Conservation (phyloP, 2,113 vertebrate species). For the Cheilinus undulatus region DNA sequence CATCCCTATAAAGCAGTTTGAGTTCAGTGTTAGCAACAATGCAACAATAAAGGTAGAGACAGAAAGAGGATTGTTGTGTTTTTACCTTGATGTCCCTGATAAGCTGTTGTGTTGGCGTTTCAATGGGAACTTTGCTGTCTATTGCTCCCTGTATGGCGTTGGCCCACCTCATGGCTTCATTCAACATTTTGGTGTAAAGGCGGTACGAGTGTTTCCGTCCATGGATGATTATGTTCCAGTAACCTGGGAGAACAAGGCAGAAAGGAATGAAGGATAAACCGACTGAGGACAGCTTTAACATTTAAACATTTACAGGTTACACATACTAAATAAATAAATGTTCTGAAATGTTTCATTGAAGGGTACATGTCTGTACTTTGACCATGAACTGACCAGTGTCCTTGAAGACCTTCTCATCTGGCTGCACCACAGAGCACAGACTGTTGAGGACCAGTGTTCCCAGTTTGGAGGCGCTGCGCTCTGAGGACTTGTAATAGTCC, state of each 20-base stretch:
- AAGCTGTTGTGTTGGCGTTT: conserved; percentile 94
- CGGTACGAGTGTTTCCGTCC: conserved; percentile 93
- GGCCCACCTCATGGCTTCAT: conserved; percentile 93
- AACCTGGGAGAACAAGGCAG: conserved; percentile 78
- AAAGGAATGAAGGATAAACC: no score
- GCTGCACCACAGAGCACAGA: conserved; percentile 91
- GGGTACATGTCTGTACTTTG: no score
- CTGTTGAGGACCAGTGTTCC: conserved; percentile 94
- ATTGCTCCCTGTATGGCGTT: conserved; percentile 92
- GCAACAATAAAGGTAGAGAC: not conserved
- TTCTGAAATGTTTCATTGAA: no score
- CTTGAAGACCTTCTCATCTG: conserved; percentile 91
- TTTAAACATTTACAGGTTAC: no score
- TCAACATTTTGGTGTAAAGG: conserved; percentile 91
- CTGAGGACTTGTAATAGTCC: conserved; percentile 92
- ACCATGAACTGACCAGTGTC: conserved; percentile 86
- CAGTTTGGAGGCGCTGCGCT: conserved; percentile 89
- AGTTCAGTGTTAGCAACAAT: not conserved
- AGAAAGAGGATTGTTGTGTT: conserved; percentile 37
- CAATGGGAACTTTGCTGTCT: conserved; percentile 92
- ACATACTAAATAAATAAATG: no score
- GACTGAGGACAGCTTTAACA: no score
- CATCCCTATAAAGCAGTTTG: no score
- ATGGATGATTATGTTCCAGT: conserved; percentile 92
- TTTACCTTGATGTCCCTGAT: conserved; percentile 96